These are phyloP conservation scores for Leptonema lineaticorne DNA, from an alignment of 1,140 invertebrate species.

Conservation along the genomic window DNA sequence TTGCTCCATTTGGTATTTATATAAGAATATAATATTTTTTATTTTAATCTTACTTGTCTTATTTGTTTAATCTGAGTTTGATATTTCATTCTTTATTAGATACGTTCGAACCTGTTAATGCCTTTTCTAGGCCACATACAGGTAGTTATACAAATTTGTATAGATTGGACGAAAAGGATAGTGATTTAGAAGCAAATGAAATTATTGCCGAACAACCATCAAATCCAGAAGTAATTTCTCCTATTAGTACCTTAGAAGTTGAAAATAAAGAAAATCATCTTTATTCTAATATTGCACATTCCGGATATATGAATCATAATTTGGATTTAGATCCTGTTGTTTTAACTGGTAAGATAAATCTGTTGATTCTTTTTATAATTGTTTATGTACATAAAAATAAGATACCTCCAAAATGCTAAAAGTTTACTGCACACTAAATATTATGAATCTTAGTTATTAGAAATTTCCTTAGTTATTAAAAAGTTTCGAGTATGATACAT, in stretches of 20 bases:
- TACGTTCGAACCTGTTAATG: slow-evolving; percentile 23
- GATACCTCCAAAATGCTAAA: no score
- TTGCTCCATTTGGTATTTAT: slow-evolving; percentile 11
- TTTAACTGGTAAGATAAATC: slow-evolving; percentile 38
- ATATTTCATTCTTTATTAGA: slow-evolving; percentile 6
- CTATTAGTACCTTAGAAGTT: slow-evolving; percentile 8
- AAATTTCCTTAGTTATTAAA: no score
- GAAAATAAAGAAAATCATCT: slow-evolving; percentile 31
- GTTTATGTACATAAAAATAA: not conserved
- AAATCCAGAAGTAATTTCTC: slow-evolving; percentile 20
- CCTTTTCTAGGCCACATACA: slow-evolving; percentile 27
- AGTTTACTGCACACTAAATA: no score
- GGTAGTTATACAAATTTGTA: slow-evolving; percentile 39
- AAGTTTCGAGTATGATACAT: no score
- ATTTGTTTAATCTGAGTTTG: not conserved
- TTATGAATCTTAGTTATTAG: no score
- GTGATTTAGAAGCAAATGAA: slow-evolving; percentile 24
- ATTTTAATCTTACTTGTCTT: not conserved
- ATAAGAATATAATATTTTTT: not conserved
- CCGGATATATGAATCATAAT: slow-evolving; percentile 47
- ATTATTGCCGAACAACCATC: not conserved
- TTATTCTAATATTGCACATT: slow-evolving; percentile 37
- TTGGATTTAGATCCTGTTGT: slow-evolving; percentile 47
- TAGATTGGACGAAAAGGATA: slow-evolving; percentile 33
- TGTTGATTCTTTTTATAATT: not conserved